Evolutionary conservation across 2,797 vertebrate species (phyloP).

Genomic region (Austrolebias charrua): DNA sequence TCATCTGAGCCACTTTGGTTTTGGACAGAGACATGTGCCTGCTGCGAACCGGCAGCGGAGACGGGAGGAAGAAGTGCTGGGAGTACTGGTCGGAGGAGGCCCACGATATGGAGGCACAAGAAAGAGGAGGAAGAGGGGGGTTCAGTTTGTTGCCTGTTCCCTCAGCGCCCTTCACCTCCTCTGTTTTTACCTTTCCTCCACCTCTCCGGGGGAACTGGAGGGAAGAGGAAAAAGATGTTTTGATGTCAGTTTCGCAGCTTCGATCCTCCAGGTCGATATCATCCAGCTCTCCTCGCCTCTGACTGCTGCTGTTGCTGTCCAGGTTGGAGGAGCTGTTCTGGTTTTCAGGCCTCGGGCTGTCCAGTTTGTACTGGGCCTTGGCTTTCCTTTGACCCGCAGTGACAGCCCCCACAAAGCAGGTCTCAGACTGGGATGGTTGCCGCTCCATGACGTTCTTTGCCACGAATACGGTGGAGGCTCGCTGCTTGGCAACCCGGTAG

Average conservation of each 20-base stretch:
- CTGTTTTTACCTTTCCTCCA: conserved; percentile 26
- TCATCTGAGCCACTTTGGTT: conserved; percentile 75
- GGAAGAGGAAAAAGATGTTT: conserved; percentile 47
- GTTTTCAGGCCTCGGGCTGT: conserved; percentile 45
- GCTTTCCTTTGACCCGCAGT: conserved; percentile 30
- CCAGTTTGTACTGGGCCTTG: conserved; percentile 50
- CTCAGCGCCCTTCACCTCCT: conserved; percentile 35
- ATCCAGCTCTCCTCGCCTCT: conserved; percentile 73
- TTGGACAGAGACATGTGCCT: conserved; percentile 63
- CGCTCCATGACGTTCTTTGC: conserved; percentile 70
- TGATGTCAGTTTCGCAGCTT: conserved; percentile 44
- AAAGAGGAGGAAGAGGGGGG: conserved; percentile 48
- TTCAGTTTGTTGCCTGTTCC: conserved; percentile 39
- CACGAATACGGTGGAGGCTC: conserved; percentile 77
- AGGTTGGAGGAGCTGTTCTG: conserved; percentile 37
- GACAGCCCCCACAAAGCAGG: conserved; percentile 59
- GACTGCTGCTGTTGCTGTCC: conserved; percentile 49
- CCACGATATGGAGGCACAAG: conserved; percentile 67
- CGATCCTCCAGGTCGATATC: conserved; percentile 79
- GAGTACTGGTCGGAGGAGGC: conserved; percentile 62
- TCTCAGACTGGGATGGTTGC: conserved; percentile 72
- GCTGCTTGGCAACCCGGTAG: conserved; percentile 82
- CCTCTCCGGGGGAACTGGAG: conserved; percentile 60
- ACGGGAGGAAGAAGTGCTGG: conserved; percentile 60
- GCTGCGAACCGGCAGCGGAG: conserved; percentile 44